A percentile compares a stretch with the other conserved stretches of the same genome.
Conservation (phyloP, 2,888 invertebrate species). For the Noctua janthina region DNA sequence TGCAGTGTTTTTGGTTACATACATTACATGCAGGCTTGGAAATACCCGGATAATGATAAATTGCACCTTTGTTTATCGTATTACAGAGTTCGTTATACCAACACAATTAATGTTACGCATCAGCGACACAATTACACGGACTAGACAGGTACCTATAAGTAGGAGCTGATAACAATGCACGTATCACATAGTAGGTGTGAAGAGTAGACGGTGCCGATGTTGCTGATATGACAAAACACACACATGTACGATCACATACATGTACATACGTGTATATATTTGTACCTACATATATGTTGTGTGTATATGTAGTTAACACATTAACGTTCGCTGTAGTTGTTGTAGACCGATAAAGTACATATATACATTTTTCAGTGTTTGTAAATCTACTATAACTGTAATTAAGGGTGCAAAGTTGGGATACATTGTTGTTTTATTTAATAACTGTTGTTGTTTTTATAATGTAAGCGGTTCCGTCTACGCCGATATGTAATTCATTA, state of each 20-base stretch:
- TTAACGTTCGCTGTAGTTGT: conserved; percentile 6
- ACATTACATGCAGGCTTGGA: not conserved
- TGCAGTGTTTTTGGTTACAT: not conserved
- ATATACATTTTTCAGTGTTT: conserved; percentile 5
- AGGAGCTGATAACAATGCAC: conserved; percentile 52
- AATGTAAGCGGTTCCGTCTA: not conserved
- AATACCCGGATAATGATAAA: conserved; percentile 22
- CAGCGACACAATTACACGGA: conserved; percentile 33
- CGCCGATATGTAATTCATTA: not conserved
- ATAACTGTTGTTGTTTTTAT: not conserved
- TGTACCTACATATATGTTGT: not conserved
- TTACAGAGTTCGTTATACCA: conserved; percentile 10
- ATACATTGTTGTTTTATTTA: not conserved
- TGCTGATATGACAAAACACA: conserved; percentile 52
- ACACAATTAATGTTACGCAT: conserved; percentile 30
- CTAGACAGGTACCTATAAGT: conserved; percentile 41
- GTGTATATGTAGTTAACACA: conserved; percentile 21
- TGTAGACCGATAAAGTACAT: conserved; percentile 29
- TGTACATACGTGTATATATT: not conserved
- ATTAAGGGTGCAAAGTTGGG: not conserved
- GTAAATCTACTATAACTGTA: not conserved
- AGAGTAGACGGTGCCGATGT: conserved; percentile 49
- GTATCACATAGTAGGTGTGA: conserved; percentile 18
- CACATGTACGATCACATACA: not conserved
- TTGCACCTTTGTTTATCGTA: conserved; percentile 15